Evolutionary conservation across 2,797 vertebrate genomes (phyloP).

Genomic region (Diceros bicornis): DNA sequence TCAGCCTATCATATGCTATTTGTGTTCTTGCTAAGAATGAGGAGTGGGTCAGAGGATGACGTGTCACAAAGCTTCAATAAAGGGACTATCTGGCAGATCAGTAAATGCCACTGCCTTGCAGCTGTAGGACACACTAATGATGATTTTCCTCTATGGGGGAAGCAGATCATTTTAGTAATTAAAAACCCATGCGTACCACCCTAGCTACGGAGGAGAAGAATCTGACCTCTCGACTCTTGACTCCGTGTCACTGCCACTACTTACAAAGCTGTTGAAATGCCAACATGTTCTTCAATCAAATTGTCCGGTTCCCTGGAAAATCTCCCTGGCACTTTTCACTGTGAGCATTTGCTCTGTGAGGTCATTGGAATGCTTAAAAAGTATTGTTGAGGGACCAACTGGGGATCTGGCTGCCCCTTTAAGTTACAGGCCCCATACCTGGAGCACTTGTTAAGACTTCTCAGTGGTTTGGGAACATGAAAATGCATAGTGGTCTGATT

Average conservation of each 20-base stretch:
- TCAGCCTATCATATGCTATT: not conserved
- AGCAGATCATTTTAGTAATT: not conserved
- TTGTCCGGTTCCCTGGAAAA: not conserved
- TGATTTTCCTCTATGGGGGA: not conserved
- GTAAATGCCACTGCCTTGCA: rapidly evolving
- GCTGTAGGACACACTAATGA: rapidly evolving
- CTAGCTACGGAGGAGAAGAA: not conserved
- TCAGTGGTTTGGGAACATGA: not conserved
- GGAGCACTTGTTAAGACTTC: not conserved
- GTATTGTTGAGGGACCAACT: rapidly evolving
- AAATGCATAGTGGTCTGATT: not conserved
- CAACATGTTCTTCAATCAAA: not conserved
- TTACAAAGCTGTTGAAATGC: not conserved
- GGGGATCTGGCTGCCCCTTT: not conserved
- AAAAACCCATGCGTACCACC: rapidly evolving
- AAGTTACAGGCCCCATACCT: not conserved
- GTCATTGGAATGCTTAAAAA: not conserved
- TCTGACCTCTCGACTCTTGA: not conserved
- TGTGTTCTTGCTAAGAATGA: not conserved
- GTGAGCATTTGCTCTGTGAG: not conserved
- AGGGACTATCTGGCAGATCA: too few species aligned
- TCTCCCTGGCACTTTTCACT: not conserved
- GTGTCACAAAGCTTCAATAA: not conserved
- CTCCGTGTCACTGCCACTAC: not conserved
- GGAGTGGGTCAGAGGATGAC: not conserved